phyloP scores from a whole-genome alignment of 2,113 vertebrate genomes.

The Peromyscus polionotus region DNA sequence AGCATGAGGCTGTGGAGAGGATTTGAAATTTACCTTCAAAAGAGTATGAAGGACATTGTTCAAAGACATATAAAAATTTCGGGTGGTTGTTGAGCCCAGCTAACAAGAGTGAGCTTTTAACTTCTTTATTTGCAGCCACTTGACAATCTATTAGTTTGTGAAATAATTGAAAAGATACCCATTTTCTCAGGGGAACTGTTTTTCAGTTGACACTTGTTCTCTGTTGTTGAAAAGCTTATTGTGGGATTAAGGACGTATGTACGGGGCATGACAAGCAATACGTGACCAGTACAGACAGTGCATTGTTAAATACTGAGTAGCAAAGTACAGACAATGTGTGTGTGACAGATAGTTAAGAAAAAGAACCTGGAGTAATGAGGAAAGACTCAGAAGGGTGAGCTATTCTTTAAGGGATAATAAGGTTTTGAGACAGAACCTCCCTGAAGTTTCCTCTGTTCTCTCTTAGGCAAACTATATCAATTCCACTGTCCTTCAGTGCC shows the following conservation, averaged over 20 bases:
- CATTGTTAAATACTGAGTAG: constrained; percentile 32
- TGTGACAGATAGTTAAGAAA: neutral
- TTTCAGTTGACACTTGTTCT: neutral
- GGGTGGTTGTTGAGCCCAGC: neutral
- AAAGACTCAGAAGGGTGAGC: neutral
- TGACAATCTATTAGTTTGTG: neutral
- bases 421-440: neutral
- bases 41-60: neutral
- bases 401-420: neutral
- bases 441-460: neutral
- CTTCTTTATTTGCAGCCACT: neutral
- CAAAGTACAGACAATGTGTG: neutral
- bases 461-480: neutral
- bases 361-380: neutral
- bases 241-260: neutral
- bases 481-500: neutral
- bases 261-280: neutral
- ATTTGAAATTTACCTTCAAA: neutral
- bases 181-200: neutral
- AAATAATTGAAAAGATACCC: constrained; percentile 25
- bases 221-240: constrained; percentile 41
- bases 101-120: neutral
- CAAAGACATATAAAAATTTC: neutral
- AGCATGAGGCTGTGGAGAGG: neutral
- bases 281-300: neutral